Evolutionary conservation across 2,113 vertebrate species (phyloP), one percentile per base, ranked within the genome.

Genomic region (Phyllostomus hastatus): DNA sequence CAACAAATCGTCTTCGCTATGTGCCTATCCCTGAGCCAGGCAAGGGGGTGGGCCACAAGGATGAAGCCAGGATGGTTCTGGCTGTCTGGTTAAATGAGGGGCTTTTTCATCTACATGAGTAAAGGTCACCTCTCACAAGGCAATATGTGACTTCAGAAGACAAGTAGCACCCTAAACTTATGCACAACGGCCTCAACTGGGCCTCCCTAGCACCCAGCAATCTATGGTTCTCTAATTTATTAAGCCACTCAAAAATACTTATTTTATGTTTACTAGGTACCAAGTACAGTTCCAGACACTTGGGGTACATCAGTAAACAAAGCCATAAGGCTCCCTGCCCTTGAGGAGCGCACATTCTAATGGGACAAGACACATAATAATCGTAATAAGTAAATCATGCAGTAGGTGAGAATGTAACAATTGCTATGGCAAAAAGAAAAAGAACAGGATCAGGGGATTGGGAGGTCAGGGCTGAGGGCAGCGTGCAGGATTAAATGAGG

Each of bases 121-220:
- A 48, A 35, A 52, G n/a, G 43, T 72, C 43, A 11, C n/a, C 48
- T 86, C 64, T 88, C 19, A 70, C 16, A 70, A 57, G 22, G 52
- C 38, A 59, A 16, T 8, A 22, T 48, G 50, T 87, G 41, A 31
- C 48, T 52, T 48, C 22, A 46, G 61, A n/a, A 48, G 50, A 67
- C 5, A 11, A 67, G 41, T 7, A 54, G 54, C 31, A 16, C 38
- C 2, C 3, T 86, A 35, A 78, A 70, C 31, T 35, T 20, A 22
- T 12, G 3, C 1, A 0, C 41, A 19, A 22, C 35, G 22, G 26
- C 4, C 10, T 61, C 33, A 12, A 1, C 38, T 2, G 31, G 48
- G 59, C 61, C 19, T n/a, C 28, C 24, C 16, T 19, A 50, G 43
- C 17, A 24, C 14, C 20, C 31, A 54, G 61, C 61, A 22, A 41